Conservation (phyloP, 2,888 invertebrate genomes). For the Epinotia brunnichana region DNA sequence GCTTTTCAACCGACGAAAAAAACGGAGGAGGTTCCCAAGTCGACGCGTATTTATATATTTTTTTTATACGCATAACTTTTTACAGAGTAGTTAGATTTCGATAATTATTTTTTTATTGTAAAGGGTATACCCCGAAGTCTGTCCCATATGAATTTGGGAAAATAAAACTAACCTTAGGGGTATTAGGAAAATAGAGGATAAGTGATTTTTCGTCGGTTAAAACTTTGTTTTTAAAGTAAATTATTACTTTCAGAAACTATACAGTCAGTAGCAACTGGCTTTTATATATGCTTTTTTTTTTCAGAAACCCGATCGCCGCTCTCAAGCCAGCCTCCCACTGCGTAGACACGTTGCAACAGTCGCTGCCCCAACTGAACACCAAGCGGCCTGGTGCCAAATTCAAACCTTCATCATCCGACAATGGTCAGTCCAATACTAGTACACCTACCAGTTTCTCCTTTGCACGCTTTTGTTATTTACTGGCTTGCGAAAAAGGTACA, state of each 20-base stretch:
- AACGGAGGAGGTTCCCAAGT: too few species aligned
- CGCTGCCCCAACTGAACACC: conserved; percentile 63
- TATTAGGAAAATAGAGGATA: too few species aligned
- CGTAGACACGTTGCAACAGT: conserved; percentile 71
- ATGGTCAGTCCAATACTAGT: conserved; percentile 59
- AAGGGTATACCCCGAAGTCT: too few species aligned
- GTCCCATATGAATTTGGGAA: too few species aligned
- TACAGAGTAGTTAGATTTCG: too few species aligned
- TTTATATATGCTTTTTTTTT: conserved; percentile 41
- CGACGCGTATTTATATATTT: too few species aligned
- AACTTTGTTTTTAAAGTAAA: too few species aligned
- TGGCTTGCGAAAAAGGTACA: conserved; percentile 22
- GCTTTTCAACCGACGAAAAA: too few species aligned
- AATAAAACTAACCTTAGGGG: too few species aligned
- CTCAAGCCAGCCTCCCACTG: conserved; percentile 80
- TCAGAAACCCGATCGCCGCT: conserved; percentile 62
- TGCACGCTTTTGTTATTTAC: conserved; percentile 39
- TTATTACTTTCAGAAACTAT: not conserved
- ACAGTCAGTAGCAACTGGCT: not conserved
- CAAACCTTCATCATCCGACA: conserved; percentile 56
- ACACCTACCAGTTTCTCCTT: conserved; percentile 17
- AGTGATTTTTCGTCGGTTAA: too few species aligned
- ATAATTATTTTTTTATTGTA: too few species aligned
- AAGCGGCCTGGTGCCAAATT: conserved; percentile 53
- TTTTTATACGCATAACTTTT: too few species aligned